Conservation (phyloP, 1,140 invertebrate species). For the Formica selysi region DNA sequence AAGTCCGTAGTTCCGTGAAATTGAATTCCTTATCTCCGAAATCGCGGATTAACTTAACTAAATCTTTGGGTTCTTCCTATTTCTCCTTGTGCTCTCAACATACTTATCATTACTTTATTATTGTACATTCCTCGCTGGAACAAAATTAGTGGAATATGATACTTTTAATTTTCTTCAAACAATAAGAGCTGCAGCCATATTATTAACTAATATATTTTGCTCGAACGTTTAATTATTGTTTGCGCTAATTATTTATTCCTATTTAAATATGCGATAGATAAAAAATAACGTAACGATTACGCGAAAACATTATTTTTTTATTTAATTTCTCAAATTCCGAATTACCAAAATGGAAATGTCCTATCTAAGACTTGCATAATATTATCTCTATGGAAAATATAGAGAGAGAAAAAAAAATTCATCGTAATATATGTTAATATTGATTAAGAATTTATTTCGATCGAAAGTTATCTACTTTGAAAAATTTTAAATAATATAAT, state of each 20-base stretch:
- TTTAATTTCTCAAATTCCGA: neutral
- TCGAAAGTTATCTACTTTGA: too few relatives aligned
- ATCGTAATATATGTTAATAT: neutral
- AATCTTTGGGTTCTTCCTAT: neutral
- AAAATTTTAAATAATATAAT: too few relatives aligned
- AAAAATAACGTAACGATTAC: neutral
- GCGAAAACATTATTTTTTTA: neutral
- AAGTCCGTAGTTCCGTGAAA: constrained; percentile 2
- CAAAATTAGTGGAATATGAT: neutral
- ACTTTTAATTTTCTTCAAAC: neutral
- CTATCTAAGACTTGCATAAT: neutral
- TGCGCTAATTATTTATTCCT: neutral
- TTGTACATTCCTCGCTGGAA: neutral
- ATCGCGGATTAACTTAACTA: constrained; percentile 16
- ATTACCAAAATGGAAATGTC: neutral
- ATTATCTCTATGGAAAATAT: neutral
- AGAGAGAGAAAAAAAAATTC: neutral
- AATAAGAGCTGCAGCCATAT: neutral
- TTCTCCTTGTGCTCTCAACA: neutral
- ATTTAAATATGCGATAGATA: neutral
- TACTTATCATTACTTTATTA: neutral
- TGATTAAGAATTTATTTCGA: too few relatives aligned
- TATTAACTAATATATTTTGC: neutral
- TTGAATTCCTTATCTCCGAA: constrained; percentile 39
- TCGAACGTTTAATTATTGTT: neutral